These are phyloP conservation scores for Tupaia tana DNA, from an alignment of 2,113 vertebrate species.

Conservation along the genomic window DNA sequence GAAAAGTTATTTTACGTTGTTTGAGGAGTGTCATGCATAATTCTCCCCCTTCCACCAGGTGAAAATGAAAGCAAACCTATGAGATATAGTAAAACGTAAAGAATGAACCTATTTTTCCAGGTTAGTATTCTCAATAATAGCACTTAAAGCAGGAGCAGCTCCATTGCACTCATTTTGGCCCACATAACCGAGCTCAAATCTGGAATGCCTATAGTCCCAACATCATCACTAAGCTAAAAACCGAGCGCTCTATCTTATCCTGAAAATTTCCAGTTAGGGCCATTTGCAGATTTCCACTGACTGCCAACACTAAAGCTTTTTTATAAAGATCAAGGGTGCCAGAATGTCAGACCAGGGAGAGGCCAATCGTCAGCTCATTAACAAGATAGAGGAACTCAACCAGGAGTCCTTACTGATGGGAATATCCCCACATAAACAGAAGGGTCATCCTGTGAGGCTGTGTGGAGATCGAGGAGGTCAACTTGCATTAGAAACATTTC, in stretches of 20 bases:
- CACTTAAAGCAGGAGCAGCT: constrained; percentile 21
- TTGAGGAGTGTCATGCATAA: background rate
- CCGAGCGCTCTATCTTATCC: constrained; percentile 53
- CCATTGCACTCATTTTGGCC: constrained; percentile 60
- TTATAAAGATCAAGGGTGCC: constrained; percentile 59
- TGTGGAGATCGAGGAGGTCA: background rate
- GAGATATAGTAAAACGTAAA: background rate
- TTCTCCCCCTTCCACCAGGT: background rate
- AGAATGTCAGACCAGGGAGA: constrained; percentile 59
- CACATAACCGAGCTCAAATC: constrained; percentile 64
- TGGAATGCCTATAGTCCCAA: constrained; percentile 47
- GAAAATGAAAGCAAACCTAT: background rate
- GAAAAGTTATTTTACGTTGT: background rate
- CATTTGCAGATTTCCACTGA: constrained; percentile 55
- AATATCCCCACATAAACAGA: background rate
- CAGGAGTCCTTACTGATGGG: background rate
- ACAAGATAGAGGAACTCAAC: constrained; percentile 66
- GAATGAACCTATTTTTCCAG: constrained; percentile 6
- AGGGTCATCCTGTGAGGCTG: background rate
- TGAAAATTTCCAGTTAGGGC: constrained; percentile 72
- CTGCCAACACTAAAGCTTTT: constrained; percentile 58
- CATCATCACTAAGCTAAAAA: constrained; percentile 75
- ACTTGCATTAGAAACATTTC: constrained; percentile 37
- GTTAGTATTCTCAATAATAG: constrained; percentile 48
- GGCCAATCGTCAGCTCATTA: constrained; percentile 67